Conservation (phyloP, 2,797 vertebrate genomes). For the Phoeniculus purpureus region DNA sequence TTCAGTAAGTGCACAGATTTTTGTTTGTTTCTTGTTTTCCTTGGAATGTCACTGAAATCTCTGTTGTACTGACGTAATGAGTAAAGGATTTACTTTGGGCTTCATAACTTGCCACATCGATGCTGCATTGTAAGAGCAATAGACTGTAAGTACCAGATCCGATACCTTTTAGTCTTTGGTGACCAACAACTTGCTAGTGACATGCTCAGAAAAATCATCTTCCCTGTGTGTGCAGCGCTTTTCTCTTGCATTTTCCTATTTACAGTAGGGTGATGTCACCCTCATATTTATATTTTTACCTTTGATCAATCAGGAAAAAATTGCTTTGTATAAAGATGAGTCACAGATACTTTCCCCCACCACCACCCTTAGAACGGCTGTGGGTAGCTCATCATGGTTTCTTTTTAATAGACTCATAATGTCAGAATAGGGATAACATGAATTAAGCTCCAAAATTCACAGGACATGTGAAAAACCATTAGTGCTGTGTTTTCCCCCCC, state of each 20-base stretch:
- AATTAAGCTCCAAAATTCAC: neutral
- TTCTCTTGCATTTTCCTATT: neutral
- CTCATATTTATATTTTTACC: neutral
- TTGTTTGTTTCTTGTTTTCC: neutral
- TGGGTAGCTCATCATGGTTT: neutral
- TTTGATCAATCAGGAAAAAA: neutral
- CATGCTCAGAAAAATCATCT: neutral
- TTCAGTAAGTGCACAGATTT: conserved; percentile 74
- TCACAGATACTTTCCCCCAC: neutral
- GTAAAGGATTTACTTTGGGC: neutral
- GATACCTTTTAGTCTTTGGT: neutral
- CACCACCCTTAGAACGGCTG: neutral
- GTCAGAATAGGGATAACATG: neutral
- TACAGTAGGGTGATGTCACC: neutral
- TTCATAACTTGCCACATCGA: neutral
- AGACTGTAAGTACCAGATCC: neutral
- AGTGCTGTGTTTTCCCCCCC: neutral
- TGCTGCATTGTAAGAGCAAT: neutral
- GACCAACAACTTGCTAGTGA: neutral
- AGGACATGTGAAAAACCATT: neutral
- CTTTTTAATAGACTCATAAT: neutral
- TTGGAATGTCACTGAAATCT: neutral
- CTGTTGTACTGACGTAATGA: neutral
- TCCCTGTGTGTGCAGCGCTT: neutral
- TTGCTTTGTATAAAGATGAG: neutral